Percentiles rank a stretch among this genome's conserved stretches.
phyloP scores from a whole-genome alignment of 2,888 invertebrate genomes.

The Athrips mouffetella region DNA sequence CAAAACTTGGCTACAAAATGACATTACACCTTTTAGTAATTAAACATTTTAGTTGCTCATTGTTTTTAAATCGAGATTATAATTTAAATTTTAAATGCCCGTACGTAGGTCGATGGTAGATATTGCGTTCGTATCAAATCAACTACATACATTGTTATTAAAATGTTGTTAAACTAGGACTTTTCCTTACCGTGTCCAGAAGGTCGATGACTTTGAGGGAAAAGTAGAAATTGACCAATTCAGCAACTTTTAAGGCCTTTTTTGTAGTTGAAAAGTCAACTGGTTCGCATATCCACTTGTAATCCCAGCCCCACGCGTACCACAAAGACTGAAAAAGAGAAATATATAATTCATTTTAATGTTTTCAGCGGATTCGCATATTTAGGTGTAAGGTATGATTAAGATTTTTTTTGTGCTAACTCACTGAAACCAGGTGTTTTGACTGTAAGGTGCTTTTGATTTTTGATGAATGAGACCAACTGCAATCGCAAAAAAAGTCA shows the following conservation, averaged over 20 bases:
- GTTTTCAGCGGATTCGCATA: too few relatives aligned
- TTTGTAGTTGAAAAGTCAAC: slow-evolving; percentile 41
- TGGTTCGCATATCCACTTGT: slow-evolving; percentile 64
- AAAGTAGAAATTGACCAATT: slow-evolving; percentile 41
- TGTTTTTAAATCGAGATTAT: neutral
- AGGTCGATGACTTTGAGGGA: slow-evolving; percentile 55
- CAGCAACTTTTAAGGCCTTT: slow-evolving; percentile 33
- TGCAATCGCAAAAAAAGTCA: too few relatives aligned
- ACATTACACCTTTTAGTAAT: neutral
- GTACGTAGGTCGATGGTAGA: neutral
- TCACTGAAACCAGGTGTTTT: too few relatives aligned
- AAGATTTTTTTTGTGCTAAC: too few relatives aligned
- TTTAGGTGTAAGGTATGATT: too few relatives aligned
- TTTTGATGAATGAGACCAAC: too few relatives aligned
- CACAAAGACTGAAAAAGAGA: slow-evolving; percentile 36
- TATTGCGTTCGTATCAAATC: neutral
- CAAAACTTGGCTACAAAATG: neutral
- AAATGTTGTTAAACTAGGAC: neutral
- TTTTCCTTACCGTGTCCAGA: slow-evolving; percentile 56
- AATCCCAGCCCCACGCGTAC: slow-evolving; percentile 64
- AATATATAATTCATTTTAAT: neutral
- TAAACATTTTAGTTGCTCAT: neutral
- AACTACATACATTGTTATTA: neutral
- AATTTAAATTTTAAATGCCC: neutral
- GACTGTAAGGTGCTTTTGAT: too few relatives aligned